These are phyloP conservation scores for Limnephilus lunatus DNA, from an alignment of 2,888 invertebrate species.

Conservation along the genomic window DNA sequence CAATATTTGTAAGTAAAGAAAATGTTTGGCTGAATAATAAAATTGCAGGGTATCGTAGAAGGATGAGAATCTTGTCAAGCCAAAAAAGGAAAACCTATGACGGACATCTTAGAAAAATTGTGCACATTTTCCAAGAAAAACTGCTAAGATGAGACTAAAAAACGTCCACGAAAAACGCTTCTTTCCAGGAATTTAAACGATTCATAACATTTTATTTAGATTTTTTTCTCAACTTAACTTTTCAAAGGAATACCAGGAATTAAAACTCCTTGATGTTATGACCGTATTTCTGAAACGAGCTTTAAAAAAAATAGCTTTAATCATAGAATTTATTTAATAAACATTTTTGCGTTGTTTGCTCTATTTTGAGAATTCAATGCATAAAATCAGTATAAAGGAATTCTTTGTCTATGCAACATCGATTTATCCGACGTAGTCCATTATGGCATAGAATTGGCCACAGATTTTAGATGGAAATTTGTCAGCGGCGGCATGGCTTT, in stretches of 20 bases:
- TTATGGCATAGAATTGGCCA: background rate
- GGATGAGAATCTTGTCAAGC: background rate
- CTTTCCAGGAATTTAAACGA: background rate
- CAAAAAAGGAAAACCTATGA: background rate
- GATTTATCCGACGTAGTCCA: background rate
- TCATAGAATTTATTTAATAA: background rate
- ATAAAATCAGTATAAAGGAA: background rate
- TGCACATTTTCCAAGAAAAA: background rate
- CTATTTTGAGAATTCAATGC: background rate
- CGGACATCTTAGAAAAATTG: background rate
- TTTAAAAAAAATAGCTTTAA: background rate
- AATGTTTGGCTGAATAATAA: no score
- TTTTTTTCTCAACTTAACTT: background rate
- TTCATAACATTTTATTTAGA: background rate
- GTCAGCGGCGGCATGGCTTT: conserved; percentile 2
- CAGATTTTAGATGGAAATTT: conserved; percentile 29
- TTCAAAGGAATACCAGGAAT: background rate
- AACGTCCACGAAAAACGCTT: background rate
- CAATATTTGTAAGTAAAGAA: no score
- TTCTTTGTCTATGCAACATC: background rate
- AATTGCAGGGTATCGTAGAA: background rate
- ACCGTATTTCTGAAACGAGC: background rate
- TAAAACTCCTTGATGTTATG: background rate
- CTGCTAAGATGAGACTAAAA: background rate
- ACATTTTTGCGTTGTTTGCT: background rate